Evolutionary conservation across 2,113 vertebrate species (phyloP), one percentile per base, ranked within the genome.

Genomic region (Nycticryphes semicollaris): DNA sequence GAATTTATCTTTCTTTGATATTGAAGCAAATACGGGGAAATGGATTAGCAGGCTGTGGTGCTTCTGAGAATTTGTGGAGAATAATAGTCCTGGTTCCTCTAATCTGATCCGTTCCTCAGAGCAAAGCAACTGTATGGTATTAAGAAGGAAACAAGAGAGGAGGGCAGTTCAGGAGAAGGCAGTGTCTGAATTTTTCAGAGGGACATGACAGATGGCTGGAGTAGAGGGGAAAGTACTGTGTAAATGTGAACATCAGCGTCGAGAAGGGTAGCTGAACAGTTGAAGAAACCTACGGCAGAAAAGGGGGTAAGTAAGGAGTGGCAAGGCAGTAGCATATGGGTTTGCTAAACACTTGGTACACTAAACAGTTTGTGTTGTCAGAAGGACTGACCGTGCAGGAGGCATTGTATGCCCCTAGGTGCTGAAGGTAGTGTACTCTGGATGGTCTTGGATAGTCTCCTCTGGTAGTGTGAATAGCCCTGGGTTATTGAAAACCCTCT

Each of bases 181-280:
- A 0, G 3, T 75, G 21, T 35, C 56, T 23, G 25, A 67, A 28
- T 14, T 94, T 79, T 50, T 69, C 22, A 33, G 19, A 51, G 23
- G 19, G 27, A 11, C 1, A 2, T 62, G 51, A 24, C 3, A 15
- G 64, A 39, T 0, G 0, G 14, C 12, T n/a, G 23, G 23, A 90
- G 5, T 9, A 14, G 31, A 51, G 27, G 22, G 23, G 27, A 21
- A 27, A 16, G 21, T 56, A 25, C 37, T 22, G 2, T n/a, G 8
- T 47, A 31, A 62, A 12, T 69, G 41, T 69, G 53, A 80, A 47
- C 25, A 4, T 59, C 35, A 72, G 6, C 4, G 1, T 84, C 2
- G 2, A 37, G 48, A 59, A 72, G 13, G 3, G 14, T 41, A 39
- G 64, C 31, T 84, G 66, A 62, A 25, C 13, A 54, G 43, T 10